Percentiles rank a stretch among this genome's conserved stretches.
These are phyloP conservation scores for Callyntrura guangdongensis DNA, from an alignment of 2,888 invertebrate genomes.

Conservation along the genomic window DNA sequence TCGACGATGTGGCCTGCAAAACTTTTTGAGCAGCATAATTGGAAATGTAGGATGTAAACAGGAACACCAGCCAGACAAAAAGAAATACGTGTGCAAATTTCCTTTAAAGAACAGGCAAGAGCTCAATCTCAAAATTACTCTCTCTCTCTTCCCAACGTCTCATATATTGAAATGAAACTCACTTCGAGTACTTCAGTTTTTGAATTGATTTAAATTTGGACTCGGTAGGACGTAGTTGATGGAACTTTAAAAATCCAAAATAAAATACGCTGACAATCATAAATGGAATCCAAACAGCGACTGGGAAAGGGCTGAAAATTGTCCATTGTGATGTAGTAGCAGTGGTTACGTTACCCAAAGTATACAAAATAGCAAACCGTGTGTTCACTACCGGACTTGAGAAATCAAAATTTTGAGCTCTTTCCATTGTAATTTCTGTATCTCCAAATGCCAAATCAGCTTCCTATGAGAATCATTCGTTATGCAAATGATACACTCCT, in stretches of 20 bases:
- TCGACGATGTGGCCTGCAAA: neutral
- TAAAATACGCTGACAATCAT: conserved; percentile 19
- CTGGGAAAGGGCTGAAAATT: conserved; percentile 49
- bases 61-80: conserved; percentile 5
- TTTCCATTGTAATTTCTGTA: conserved; percentile 63
- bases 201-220: neutral
- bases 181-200: conserved; percentile 59
- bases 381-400: conserved; percentile 55
- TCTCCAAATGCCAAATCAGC: conserved; percentile 68
- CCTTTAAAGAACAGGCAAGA: neutral
- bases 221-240: neutral
- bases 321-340: neutral
- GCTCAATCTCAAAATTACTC: neutral
- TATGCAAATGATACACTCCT: neutral
- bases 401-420: conserved; percentile 62
- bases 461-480: conserved; percentile 19
- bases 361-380: conserved; percentile 44
- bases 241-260: conserved; percentile 48
- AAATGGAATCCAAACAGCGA: conserved; percentile 54
- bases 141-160: too few relatives aligned
- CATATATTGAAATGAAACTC: neutral
- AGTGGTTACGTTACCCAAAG: neutral
- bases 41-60: conserved; percentile 61
- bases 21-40: conserved; percentile 54
- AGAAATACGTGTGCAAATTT: conserved; percentile 47